Conservation (phyloP, 1,140 invertebrate genomes). For the Meloidogyne exigua region DNA sequence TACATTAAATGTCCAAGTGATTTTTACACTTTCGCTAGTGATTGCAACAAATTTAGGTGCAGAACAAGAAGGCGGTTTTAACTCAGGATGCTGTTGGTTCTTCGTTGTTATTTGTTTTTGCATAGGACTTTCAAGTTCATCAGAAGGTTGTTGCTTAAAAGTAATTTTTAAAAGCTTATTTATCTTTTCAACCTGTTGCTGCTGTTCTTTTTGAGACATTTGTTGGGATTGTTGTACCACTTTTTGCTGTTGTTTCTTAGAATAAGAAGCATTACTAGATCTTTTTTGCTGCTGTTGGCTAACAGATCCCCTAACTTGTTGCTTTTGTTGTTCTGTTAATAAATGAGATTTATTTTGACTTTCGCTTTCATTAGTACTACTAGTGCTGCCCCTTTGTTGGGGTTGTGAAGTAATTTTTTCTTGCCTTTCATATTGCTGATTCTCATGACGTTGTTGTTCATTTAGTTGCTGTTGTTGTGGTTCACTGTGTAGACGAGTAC, state of each 20-base stretch:
- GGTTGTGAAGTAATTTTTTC: not conserved
- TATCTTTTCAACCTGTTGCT: not conserved
- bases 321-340: not conserved
- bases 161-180: not conserved
- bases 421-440: constrained; percentile 19
- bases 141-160: not conserved
- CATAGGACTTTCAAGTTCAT: not conserved
- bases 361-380: not conserved
- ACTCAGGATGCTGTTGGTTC: not conserved
- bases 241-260: constrained; percentile 14
- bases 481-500: constrained; percentile 33
- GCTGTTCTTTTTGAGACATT: not conserved
- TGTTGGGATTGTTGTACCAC: constrained; percentile 15
- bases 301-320: not conserved
- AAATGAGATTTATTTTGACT: not conserved
- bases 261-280: not conserved
- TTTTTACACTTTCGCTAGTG: constrained; percentile 28
- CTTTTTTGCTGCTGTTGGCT: not conserved
- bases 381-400: not conserved
- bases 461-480: constrained; percentile 27
- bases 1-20: constrained; percentile 31
- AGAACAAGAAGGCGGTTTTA: constrained; percentile 31
- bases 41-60: constrained; percentile 34
- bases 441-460: constrained; percentile 28
- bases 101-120: not conserved